These are phyloP conservation scores for Cantharis flavilabris DNA, from an alignment of 2,888 invertebrate genomes.

Conservation along the genomic window DNA sequence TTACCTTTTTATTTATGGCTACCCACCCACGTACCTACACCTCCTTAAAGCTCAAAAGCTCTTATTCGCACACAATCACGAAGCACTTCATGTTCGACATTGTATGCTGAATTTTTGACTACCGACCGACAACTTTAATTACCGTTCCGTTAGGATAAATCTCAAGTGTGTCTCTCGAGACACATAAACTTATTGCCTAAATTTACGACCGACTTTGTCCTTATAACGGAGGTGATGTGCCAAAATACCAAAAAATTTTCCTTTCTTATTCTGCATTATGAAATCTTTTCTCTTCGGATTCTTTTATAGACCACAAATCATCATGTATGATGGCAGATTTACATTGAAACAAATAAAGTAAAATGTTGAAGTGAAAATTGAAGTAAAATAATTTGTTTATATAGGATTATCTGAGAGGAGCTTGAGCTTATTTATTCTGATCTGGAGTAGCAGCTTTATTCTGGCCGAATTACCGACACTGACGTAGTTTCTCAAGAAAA, in stretches of 20 bases:
- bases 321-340: too few relatives aligned
- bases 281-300: too few relatives aligned
- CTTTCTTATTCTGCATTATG: not conserved
- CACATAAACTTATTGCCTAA: not conserved
- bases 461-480: too few relatives aligned
- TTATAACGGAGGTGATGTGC: not conserved
- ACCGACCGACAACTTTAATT: not conserved
- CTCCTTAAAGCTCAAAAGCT: not conserved
- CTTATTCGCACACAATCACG: not conserved
- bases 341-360: too few relatives aligned
- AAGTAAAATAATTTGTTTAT: too few relatives aligned
- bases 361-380: too few relatives aligned
- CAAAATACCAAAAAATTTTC: not conserved
- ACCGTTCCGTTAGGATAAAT: not conserved
- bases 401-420: too few relatives aligned
- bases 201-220: not conserved
- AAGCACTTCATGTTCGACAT: not conserved
- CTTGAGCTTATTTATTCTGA: too few relatives aligned
- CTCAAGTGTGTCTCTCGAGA: not conserved
- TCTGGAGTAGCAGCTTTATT: too few relatives aligned
- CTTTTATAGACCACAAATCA: too few relatives aligned
- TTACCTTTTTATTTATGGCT: not conserved
- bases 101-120: not conserved
- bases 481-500: too few relatives aligned
- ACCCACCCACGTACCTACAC: not conserved